A percentile compares a stretch with the other conserved stretches of the same genome.
These are phyloP conservation scores for Agriotes lineatus DNA, from an alignment of 2,888 invertebrate genomes.

Conservation along the genomic window DNA sequence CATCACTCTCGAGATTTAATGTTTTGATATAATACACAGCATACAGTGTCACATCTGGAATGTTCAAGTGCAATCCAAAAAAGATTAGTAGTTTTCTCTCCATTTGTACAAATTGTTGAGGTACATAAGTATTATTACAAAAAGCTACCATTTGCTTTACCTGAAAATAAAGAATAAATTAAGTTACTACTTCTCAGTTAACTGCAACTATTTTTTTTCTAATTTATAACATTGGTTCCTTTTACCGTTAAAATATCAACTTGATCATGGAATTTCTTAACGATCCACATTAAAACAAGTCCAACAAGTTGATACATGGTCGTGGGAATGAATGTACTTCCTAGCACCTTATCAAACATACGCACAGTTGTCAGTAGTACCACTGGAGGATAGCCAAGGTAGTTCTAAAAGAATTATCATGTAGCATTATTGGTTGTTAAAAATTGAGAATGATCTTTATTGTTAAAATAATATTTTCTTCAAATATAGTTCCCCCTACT, in stretches of 20 bases:
- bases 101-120: conserved; percentile 22
- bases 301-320: conserved; percentile 28
- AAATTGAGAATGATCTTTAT: too few species aligned
- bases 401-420: conserved; percentile 38
- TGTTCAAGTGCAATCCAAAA: conserved; percentile 24
- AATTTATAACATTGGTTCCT: not conserved
- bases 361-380: conserved; percentile 23
- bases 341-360: conserved; percentile 26
- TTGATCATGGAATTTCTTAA: conserved; percentile 18
- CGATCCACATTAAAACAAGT: conserved; percentile 29
- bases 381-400: conserved; percentile 17
- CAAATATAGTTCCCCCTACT: too few species aligned
- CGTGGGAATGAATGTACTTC: not conserved
- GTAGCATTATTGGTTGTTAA: too few species aligned
- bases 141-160: conserved; percentile 19
- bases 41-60: conserved; percentile 22
- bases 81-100: conserved; percentile 30
- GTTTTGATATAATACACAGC: conserved; percentile 19
- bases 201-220: not conserved
- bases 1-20: conserved; percentile 14
- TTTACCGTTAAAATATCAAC: conserved; percentile 9
- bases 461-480: too few species aligned
- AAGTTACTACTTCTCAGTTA: too few species aligned
- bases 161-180: conserved; percentile 7
- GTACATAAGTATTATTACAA: conserved; percentile 15